Conservation (phyloP, 1,140 invertebrate species). For the Ridgeia piscesae region DNA sequence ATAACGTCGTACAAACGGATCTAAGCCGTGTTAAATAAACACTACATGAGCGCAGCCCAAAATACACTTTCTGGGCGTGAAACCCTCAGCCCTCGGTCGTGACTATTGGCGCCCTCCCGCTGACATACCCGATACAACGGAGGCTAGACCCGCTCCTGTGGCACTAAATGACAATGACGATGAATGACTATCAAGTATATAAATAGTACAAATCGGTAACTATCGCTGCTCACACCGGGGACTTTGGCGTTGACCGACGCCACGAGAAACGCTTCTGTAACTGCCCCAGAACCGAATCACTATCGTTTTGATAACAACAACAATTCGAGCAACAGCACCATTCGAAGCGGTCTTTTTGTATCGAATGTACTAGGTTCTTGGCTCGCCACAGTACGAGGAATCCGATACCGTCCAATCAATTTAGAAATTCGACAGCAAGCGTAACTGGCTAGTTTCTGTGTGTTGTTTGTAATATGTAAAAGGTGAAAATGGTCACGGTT, state of each 20-base stretch:
- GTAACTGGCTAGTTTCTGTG: not conserved
- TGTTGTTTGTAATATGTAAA: not conserved
- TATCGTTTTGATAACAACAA: no score
- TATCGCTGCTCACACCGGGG: not conserved
- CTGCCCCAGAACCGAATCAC: no score
- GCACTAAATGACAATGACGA: not conserved
- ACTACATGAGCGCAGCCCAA: not conserved
- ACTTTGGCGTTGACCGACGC: not conserved
- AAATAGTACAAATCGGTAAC: not conserved
- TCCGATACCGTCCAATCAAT: not conserved
- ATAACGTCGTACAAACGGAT: not conserved
- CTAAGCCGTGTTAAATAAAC: not conserved
- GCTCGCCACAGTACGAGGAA: not conserved
- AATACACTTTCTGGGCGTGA: not conserved
- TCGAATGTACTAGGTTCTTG: no score
- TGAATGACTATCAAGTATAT: not conserved
- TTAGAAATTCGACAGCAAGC: not conserved
- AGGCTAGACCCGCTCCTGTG: not conserved
- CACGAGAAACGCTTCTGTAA: not conserved
- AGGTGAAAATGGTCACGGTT: not conserved
- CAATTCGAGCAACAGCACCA: not conserved
- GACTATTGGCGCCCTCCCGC: not conserved
- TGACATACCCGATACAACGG: constrained; percentile 3
- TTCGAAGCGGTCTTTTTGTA: not conserved
- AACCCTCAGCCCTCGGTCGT: not conserved